Percentiles rank a stretch among this genome's conserved stretches.
Evolutionary conservation across 2,888 invertebrate species (phyloP).

Genomic region (Blastobasis adustella): DNA sequence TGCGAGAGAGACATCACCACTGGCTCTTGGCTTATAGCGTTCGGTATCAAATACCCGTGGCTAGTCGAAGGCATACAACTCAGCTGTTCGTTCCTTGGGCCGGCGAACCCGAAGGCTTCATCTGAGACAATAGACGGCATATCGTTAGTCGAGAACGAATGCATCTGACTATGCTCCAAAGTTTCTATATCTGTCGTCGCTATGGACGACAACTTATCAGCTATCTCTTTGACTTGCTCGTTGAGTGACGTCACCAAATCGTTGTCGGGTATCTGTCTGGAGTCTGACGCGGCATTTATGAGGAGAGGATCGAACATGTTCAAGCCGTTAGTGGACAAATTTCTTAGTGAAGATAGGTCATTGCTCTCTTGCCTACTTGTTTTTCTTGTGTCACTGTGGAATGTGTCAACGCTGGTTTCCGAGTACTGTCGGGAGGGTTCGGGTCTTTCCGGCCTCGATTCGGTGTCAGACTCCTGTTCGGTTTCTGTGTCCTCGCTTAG

Average conservation of each 20-base stretch:
- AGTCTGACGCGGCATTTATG: conserved; percentile 53
- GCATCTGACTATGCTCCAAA: conserved; percentile 46
- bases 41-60: conserved; percentile 78
- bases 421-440: conserved; percentile 31
- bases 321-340: conserved; percentile 62
- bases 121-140: conserved; percentile 53
- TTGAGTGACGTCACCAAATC: conserved; percentile 64
- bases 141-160: conserved; percentile 64
- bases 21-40: conserved; percentile 75
- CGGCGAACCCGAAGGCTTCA: conserved; percentile 36
- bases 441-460: conserved; percentile 23
- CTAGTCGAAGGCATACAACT: conserved; percentile 76
- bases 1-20: conserved; percentile 69
- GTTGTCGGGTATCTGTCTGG: conserved; percentile 56
- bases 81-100: conserved; percentile 54
- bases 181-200: conserved; percentile 50
- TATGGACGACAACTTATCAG: conserved; percentile 61
- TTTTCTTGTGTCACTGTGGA: conserved; percentile 51
- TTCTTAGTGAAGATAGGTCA: conserved; percentile 55
- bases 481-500: conserved; percentile 38
- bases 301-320: conserved; percentile 70
- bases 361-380: conserved; percentile 48
- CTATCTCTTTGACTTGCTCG: conserved; percentile 68
- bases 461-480: conserved; percentile 31
- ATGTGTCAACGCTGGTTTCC: conserved; percentile 38